Conservation (phyloP, 2,113 vertebrate species). For the Spea multiplicata region DNA sequence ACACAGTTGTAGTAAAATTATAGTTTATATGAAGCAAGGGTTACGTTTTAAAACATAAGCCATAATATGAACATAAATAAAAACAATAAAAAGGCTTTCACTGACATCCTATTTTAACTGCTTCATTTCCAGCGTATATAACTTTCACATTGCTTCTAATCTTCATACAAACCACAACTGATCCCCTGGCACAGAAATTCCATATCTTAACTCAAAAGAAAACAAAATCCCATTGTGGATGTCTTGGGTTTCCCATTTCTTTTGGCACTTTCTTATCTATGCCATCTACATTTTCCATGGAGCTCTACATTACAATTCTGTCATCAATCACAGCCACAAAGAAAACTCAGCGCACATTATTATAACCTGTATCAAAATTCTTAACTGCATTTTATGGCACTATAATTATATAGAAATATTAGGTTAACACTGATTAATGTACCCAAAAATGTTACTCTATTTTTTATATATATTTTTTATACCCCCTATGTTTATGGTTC, state of each 20-base stretch:
- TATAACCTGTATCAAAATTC: neutral
- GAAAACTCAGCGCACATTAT: neutral
- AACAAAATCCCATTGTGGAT: conserved; percentile 1
- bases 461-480: too few species aligned
- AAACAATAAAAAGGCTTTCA: too few species aligned
- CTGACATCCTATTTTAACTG: too few species aligned
- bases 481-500: too few species aligned
- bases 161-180: conserved; percentile 3
- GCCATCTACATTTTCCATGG: conserved; percentile 29
- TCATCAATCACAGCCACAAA: conserved; percentile 21
- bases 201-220: conserved; percentile 7
- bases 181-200: neutral
- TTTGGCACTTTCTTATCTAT: conserved; percentile 16
- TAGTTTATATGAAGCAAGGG: too few species aligned
- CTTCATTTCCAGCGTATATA: too few species aligned
- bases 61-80: too few species aligned
- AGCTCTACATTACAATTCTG: conserved; percentile 18
- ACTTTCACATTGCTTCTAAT: neutral
- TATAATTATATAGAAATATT: too few species aligned
- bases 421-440: too few species aligned
- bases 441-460: neutral
- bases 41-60: too few species aligned
- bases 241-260: conserved; percentile 12
- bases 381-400: too few species aligned
- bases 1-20: too few species aligned